Percentiles rank a stretch among this genome's conserved stretches.
Evolutionary conservation across 1,140 invertebrate genomes (phyloP).

Genomic region (Neodiprion fabricii): DNA sequence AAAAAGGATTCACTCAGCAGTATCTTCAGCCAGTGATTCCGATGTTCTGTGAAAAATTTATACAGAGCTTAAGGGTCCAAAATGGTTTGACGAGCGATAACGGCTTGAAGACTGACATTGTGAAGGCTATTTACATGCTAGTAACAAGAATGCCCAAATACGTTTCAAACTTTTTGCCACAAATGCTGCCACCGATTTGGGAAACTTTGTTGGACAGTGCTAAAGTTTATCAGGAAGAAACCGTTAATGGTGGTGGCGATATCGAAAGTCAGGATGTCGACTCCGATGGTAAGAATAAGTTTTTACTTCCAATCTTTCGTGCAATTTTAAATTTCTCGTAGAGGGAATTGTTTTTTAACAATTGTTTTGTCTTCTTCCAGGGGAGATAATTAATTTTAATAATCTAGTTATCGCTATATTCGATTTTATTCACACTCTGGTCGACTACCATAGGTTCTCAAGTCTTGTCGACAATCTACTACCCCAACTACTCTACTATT

Average conservation of each 20-base stretch:
- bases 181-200: slow-evolving; percentile 77
- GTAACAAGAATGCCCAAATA: slow-evolving; percentile 72
- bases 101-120: slow-evolving; percentile 75
- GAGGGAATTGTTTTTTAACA: slow-evolving; percentile 14
- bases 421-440: slow-evolving; percentile 74
- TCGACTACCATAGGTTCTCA: slow-evolving; percentile 69
- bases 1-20: slow-evolving; percentile 66
- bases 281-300: slow-evolving; percentile 60
- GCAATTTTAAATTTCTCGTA: slow-evolving; percentile 29
- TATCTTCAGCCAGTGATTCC: slow-evolving; percentile 73
- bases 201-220: slow-evolving; percentile 74
- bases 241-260: slow-evolving; percentile 66
- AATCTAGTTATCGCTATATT: slow-evolving; percentile 80
- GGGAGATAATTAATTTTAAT: slow-evolving; percentile 76
- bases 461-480: slow-evolving; percentile 71
- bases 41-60: slow-evolving; percentile 75
- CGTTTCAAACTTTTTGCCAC: slow-evolving; percentile 68
- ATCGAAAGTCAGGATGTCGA: slow-evolving; percentile 57
- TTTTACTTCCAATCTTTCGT: slow-evolving; percentile 48
- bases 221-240: slow-evolving; percentile 68
- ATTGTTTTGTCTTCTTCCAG: slow-evolving; percentile 51
- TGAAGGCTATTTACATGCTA: slow-evolving; percentile 74
- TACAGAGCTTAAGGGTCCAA: slow-evolving; percentile 67
- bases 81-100: slow-evolving; percentile 69
- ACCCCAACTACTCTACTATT: slow-evolving; percentile 76